Conservation (phyloP, 2,113 vertebrate species). For the Rhabdornis inornatus region DNA sequence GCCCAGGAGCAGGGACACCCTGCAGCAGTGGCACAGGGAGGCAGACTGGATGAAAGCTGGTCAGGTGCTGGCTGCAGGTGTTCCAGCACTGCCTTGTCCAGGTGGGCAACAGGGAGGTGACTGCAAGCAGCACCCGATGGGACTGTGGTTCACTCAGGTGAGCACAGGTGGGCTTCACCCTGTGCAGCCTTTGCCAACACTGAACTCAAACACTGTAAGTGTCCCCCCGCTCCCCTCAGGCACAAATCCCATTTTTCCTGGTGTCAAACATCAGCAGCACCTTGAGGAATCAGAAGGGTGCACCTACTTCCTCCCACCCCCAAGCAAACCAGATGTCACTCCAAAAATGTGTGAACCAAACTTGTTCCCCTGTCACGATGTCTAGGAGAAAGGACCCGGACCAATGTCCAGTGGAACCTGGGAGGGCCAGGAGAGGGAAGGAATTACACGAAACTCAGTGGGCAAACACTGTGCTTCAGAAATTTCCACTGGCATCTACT, state of each 20-base stretch:
- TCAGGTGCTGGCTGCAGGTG: accelerated
- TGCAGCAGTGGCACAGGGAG: neutral
- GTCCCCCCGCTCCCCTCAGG: neutral
- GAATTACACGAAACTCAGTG: neutral
- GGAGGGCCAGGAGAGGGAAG: neutral
- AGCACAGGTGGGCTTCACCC: neutral
- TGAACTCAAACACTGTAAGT: accelerated
- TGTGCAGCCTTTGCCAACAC: neutral
- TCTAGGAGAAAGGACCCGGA: neutral
- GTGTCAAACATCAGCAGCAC: neutral
- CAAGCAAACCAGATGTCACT: neutral
- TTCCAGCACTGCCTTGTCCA: neutral
- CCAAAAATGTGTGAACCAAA: neutral
- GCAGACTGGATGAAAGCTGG: accelerated
- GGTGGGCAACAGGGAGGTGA: accelerated
- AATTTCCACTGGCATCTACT: neutral
- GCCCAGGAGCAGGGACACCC: neutral
- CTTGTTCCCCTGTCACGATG: accelerated
- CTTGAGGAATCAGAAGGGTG: neutral
- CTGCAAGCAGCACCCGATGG: accelerated
- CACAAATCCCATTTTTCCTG: neutral
- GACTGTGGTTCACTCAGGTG: accelerated
- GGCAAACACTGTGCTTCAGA: neutral
- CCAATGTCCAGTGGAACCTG: neutral
- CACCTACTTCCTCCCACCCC: accelerated